Evolutionary conservation across 1,140 invertebrate species (phyloP).

Genomic region (Scaptodrosophila lebanonensis): DNA sequence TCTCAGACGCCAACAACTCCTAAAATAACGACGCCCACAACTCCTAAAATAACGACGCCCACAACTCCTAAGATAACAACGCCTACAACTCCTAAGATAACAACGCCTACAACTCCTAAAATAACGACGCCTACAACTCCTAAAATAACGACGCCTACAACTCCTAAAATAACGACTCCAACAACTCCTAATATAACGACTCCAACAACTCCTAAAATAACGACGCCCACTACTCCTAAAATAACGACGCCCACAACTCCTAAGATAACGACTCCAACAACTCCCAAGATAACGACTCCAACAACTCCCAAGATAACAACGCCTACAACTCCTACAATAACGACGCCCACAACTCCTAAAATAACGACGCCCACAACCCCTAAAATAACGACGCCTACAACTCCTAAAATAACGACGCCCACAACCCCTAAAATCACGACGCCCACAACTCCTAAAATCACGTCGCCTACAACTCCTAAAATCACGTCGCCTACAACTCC

Average conservation of each 20-base stretch:
- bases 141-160: too few relatives aligned
- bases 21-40: conserved; percentile 1
- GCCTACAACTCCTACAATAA: conserved; percentile 1
- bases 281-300: neutral
- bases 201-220: neutral
- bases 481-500: too few relatives aligned
- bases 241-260: neutral
- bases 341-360: neutral
- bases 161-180: neutral
- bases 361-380: neutral
- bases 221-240: neutral
- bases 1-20: neutral
- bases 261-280: neutral
- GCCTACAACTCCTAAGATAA: neutral
- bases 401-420: too few relatives aligned
- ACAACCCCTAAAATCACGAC: too few relatives aligned
- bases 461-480: too few relatives aligned
- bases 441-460: too few relatives aligned
- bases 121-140: too few relatives aligned
- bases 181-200: neutral
- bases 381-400: neutral
- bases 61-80: neutral
- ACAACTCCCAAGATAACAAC: neutral
- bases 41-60: neutral
- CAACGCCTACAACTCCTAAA: neutral